A percentile compares a stretch with the other conserved stretches of the same genome.
These are phyloP conservation scores for Leptodactylus fuscus DNA, from an alignment of 2,113 vertebrate genomes.

Conservation along the genomic window DNA sequence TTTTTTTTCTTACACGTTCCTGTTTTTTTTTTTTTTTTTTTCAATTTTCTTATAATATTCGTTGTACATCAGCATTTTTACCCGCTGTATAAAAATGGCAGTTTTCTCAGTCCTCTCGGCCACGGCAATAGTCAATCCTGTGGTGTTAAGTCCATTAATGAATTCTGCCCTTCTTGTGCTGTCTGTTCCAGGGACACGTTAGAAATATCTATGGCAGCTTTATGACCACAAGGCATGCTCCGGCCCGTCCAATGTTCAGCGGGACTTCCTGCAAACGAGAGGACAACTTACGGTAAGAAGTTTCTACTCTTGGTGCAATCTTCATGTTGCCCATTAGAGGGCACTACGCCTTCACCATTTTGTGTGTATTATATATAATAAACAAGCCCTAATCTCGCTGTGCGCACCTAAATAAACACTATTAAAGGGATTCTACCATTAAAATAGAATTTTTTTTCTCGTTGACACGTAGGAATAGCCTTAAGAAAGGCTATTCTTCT, in stretches of 20 bases:
- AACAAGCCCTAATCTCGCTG: too few relatives aligned
- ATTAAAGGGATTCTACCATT: too few relatives aligned
- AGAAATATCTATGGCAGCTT: constrained; percentile 82
- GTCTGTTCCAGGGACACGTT: constrained; percentile 37
- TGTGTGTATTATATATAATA: too few relatives aligned
- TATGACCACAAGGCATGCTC: constrained; percentile 90
- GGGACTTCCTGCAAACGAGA: constrained; percentile 82
- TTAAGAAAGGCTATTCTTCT: too few relatives aligned
- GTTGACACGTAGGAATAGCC: too few relatives aligned
- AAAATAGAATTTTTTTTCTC: too few relatives aligned
- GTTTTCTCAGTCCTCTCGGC: constrained; percentile 3
- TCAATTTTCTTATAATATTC: not conserved
- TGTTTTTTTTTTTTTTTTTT: not conserved
- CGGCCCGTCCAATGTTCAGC: constrained; percentile 95
- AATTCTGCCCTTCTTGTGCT: not conserved
- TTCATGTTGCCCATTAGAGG: constrained; percentile 18
- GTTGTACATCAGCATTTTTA: too few relatives aligned
- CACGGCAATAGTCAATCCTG: not conserved
- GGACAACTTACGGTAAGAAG: not conserved
- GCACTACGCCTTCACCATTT: not conserved
- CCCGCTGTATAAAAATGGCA: constrained; percentile 16
- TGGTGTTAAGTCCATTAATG: constrained; percentile 8
- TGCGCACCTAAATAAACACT: too few relatives aligned
- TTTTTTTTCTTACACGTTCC: not conserved
- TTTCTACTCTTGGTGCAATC: not conserved